A percentile compares a stretch with the other conserved stretches of the same genome.
These are phyloP conservation scores for Epizoanthus scotinus DNA, from an alignment of 92 coral and sea anemone species.

Conservation along the genomic window DNA sequence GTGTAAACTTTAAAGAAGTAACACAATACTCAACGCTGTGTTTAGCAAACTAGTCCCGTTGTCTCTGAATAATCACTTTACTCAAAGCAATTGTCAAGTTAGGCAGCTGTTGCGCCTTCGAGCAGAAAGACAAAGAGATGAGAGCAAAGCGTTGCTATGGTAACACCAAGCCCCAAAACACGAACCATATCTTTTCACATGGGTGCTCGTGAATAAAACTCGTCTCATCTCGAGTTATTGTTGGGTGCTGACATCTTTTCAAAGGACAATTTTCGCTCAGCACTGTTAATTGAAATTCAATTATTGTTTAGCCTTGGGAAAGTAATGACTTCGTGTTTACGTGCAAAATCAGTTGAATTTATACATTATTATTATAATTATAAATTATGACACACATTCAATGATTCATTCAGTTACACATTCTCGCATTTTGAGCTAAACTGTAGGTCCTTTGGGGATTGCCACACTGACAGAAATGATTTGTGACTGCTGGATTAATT, in stretches of 20 bases:
- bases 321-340: too few relatives aligned
- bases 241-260: constrained; percentile 6
- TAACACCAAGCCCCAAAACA: constrained; percentile 14
- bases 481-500: too few relatives aligned
- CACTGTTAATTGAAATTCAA: constrained; percentile 10
- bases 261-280: neutral
- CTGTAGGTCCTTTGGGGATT: too few relatives aligned
- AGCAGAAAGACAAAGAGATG: constrained; percentile 38
- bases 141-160: constrained; percentile 30
- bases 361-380: too few relatives aligned
- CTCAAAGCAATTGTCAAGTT: too few relatives aligned
- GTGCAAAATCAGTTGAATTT: too few relatives aligned
- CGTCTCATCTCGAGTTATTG: neutral
- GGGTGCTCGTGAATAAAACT: too few relatives aligned
- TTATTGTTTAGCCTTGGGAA: neutral
- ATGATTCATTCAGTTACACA: too few relatives aligned
- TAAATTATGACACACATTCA: too few relatives aligned
- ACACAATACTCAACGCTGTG: neutral
- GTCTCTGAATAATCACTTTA: constrained; percentile 34
- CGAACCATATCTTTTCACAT: constrained; percentile 20
- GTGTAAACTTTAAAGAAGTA: neutral
- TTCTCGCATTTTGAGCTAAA: too few relatives aligned
- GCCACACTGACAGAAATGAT: too few relatives aligned
- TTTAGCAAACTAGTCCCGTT: constrained; percentile 29
- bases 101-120: constrained; percentile 29